A percentile compares a stretch with the other conserved stretches of the same genome.
Conservation (phyloP, 2,888 invertebrate genomes). For the Diarsia rubi region DNA sequence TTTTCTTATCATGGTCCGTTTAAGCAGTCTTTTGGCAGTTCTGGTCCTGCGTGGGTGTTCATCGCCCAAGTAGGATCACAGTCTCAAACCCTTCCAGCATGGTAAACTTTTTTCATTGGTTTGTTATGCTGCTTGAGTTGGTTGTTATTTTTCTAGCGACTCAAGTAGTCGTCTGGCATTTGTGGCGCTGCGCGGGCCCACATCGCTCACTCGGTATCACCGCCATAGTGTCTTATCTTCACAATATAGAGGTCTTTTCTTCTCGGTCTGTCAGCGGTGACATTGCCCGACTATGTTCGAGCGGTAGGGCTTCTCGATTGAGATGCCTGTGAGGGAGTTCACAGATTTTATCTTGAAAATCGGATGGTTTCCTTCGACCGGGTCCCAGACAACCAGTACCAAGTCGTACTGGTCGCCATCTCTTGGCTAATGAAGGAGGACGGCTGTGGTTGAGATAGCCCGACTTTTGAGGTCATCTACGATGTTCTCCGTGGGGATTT, state of each 20-base stretch:
- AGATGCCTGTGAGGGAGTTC: no score
- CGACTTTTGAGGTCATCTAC: no score
- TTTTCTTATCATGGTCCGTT: neutral
- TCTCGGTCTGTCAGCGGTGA: no score
- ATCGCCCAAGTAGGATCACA: neutral
- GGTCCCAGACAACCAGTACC: no score
- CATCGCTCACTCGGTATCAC: neutral
- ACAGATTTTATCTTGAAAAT: no score
- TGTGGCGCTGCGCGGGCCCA: neutral
- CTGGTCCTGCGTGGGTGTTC: neutral
- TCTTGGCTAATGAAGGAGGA: no score
- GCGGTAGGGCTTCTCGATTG: no score
- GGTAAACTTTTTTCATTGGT: neutral
- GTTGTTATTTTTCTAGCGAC: neutral
- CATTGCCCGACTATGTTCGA: no score
- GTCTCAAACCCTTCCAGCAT: neutral
- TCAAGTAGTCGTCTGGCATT: neutral
- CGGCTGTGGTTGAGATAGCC: no score
- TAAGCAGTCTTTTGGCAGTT: neutral
- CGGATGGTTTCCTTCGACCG: no score
- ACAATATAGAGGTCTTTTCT: neutral
- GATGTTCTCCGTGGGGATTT: no score
- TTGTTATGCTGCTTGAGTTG: neutral
- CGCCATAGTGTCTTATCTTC: neutral
- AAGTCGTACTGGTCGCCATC: no score